Evolutionary conservation across 2,797 vertebrate genomes (phyloP).

Genomic region (Eurystomus glaucurus): DNA sequence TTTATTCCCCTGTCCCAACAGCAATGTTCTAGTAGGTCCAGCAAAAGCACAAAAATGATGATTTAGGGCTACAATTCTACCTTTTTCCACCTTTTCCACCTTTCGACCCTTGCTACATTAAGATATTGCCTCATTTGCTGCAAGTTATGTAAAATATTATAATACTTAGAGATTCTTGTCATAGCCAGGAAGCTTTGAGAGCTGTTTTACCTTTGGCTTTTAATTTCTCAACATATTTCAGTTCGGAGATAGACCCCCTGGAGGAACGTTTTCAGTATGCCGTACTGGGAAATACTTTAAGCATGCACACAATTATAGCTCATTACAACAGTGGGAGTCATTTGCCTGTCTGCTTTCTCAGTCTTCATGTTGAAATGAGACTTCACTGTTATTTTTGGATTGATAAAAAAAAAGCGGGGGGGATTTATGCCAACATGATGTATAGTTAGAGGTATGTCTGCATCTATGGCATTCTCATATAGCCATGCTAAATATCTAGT

Average conservation of each 20-base stretch:
- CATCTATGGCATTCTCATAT: background rate
- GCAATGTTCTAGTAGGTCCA: background rate
- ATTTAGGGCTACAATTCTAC: background rate
- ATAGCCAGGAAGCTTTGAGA: background rate
- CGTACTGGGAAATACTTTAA: conserved; percentile 35
- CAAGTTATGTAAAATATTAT: background rate
- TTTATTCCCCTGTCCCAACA: background rate
- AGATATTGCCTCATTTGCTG: background rate
- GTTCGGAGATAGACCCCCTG: conserved; percentile 15
- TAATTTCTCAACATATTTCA: conserved; percentile 6
- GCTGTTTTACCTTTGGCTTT: conserved; percentile 35
- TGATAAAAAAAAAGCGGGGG: background rate
- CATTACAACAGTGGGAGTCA: conserved; percentile 56
- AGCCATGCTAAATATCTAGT: background rate
- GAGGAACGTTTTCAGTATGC: conserved; percentile 22
- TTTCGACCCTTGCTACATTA: background rate
- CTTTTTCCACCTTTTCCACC: background rate
- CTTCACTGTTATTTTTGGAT: conserved; percentile 20
- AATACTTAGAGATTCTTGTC: background rate
- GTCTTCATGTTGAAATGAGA: conserved; percentile 17
- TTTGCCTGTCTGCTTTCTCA: conserved; percentile 46
- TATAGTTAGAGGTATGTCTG: background rate
- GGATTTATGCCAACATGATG: background rate
- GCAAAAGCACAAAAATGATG: background rate
- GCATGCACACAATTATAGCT: conserved; percentile 32